A percentile compares a stretch with the other conserved stretches of the same genome.
Conservation (phyloP, 2,113 vertebrate species). For the Leucosticte australis region DNA sequence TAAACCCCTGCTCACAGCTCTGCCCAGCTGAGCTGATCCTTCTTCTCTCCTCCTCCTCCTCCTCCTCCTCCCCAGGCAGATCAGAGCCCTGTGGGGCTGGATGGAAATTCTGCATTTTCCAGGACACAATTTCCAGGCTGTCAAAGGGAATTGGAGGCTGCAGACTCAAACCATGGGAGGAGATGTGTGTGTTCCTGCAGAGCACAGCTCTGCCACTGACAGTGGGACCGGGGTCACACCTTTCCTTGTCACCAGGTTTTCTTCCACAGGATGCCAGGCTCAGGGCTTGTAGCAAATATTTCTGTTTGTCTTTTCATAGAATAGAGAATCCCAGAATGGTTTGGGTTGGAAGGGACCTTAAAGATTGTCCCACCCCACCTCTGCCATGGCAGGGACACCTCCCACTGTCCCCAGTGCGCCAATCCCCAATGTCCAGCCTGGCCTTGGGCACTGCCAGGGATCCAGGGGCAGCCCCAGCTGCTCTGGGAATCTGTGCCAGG, state of each 20-base stretch:
- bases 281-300: not conserved
- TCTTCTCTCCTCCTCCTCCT: not conserved
- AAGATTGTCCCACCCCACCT: rapidly evolving
- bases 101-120: not conserved
- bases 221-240: rapidly evolving
- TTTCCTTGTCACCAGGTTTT: not conserved
- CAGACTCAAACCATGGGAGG: rapidly evolving
- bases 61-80: not conserved
- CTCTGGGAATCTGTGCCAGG: not conserved
- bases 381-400: not conserved
- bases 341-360: not conserved
- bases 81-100: not conserved
- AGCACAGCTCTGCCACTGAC: not conserved
- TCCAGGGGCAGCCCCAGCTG: not conserved
- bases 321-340: not conserved
- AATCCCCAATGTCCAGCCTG: not conserved
- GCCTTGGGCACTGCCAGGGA: not conserved
- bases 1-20: not conserved
- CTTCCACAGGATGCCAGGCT: not conserved
- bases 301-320: not conserved
- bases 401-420: not conserved
- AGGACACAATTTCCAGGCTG: not conserved
- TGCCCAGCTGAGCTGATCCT: not conserved
- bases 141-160: not conserved
- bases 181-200: not conserved